A percentile compares a stretch with the other conserved stretches of the same genome.
Conservation (phyloP, 30 jellyfish, hydroid and myxozoan species). For the Nemopilema nomurai region DNA sequence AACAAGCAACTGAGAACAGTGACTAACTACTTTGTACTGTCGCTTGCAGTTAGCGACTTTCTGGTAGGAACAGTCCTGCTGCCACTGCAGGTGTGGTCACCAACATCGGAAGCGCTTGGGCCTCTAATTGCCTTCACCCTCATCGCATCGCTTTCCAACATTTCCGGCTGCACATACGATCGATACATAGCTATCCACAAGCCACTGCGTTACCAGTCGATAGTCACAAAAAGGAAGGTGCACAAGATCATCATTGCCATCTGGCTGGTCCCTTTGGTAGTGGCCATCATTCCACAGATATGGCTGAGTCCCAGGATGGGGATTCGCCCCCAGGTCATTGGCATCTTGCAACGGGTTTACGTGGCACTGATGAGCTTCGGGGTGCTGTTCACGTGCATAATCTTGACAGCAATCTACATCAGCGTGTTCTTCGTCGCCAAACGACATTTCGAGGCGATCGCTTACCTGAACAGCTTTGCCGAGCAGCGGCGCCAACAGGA, state of each 20-base stretch:
- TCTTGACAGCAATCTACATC: slow-evolving; percentile 33
- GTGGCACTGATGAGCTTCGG: slow-evolving; percentile 61
- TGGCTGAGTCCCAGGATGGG: slow-evolving; percentile 20
- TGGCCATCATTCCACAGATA: slow-evolving; percentile 51
- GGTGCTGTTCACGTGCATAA: slow-evolving; percentile 40
- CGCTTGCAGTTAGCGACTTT: slow-evolving; percentile 69
- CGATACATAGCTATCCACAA: slow-evolving; percentile 64
- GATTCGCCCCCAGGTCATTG: neutral
- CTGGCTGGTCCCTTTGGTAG: slow-evolving; percentile 56
- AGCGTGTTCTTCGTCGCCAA: slow-evolving; percentile 60
- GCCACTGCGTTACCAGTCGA: slow-evolving; percentile 79
- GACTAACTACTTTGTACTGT: slow-evolving; percentile 60
- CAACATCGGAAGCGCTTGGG: slow-evolving; percentile 23
- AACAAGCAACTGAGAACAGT: slow-evolving; percentile 43
- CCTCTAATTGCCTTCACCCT: slow-evolving; percentile 65
- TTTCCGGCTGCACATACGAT: slow-evolving; percentile 74
- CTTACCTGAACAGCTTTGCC: slow-evolving; percentile 42
- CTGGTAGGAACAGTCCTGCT: slow-evolving; percentile 56
- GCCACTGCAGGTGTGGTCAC: slow-evolving; percentile 46
- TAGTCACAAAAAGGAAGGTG: slow-evolving; percentile 39
- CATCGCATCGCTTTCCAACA: slow-evolving; percentile 66
- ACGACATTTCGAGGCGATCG: slow-evolving; percentile 67
- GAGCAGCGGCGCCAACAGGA: slow-evolving; percentile 4
- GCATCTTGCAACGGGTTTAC: neutral
- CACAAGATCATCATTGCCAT: slow-evolving; percentile 25